Conservation (phyloP, 2,797 vertebrate species). For the Enoplosus armatus region DNA sequence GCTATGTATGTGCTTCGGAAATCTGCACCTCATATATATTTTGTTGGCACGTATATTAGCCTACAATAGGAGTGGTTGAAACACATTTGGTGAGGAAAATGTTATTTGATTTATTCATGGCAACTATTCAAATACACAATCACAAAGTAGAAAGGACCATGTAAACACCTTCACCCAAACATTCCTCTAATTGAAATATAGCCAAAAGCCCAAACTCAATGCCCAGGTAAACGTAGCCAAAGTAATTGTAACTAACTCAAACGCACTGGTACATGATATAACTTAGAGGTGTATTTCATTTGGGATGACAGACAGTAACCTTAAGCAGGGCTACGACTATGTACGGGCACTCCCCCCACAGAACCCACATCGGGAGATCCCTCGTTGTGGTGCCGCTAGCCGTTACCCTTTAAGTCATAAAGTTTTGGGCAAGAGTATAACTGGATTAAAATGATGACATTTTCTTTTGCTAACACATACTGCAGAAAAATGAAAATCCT, state of each 20-base stretch:
- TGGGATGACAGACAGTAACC: too few species aligned
- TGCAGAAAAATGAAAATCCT: not conserved
- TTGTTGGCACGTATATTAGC: not conserved
- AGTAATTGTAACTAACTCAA: not conserved
- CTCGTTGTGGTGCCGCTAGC: too few species aligned
- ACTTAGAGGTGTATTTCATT: not conserved
- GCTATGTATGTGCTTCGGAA: slow-evolving; percentile 1
- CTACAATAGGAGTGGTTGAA: not conserved
- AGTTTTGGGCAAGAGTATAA: not conserved
- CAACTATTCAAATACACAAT: not conserved
- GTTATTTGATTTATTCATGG: slow-evolving; percentile 4
- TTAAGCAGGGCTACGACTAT: too few species aligned
- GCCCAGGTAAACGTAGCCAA: not conserved
- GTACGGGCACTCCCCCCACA: too few species aligned
- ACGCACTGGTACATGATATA: not conserved
- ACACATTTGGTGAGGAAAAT: not conserved
- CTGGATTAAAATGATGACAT: not conserved
- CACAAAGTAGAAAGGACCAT: not conserved
- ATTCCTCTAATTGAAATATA: not conserved
- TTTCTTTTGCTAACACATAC: not conserved
- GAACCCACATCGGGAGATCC: too few species aligned
- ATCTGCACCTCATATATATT: slow-evolving; percentile 10
- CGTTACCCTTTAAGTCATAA: not conserved
- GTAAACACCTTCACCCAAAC: not conserved
- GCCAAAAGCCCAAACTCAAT: not conserved